phyloP scores from a whole-genome alignment of 1,140 invertebrate species.

The Macrobrachium nipponense region DNA sequence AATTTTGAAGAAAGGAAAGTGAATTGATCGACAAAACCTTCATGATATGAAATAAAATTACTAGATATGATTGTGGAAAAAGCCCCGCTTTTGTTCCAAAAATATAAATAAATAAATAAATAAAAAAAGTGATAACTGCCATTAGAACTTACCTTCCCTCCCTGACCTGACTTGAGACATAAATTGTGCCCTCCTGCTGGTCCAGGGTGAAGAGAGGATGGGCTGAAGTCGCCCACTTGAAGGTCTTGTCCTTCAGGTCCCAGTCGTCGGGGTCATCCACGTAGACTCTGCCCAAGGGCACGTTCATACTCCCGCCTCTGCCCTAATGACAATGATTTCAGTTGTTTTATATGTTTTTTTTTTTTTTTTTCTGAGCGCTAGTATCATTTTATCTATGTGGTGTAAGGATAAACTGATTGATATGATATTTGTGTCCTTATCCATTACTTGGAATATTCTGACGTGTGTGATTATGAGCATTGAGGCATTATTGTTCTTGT shows the following conservation, averaged over 20 bases:
- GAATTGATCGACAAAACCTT: too few relatives aligned
- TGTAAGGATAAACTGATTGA: background rate
- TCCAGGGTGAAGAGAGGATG: constrained; percentile 59
- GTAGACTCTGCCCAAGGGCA: constrained; percentile 88
- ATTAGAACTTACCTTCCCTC: constrained; percentile 47
- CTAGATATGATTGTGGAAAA: background rate
- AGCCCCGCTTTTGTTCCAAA: background rate
- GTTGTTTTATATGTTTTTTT: background rate
- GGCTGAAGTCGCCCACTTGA: constrained; percentile 67
- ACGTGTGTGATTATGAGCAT: background rate
- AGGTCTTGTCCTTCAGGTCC: constrained; percentile 90
- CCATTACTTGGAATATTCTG: background rate
- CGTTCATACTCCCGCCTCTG: constrained; percentile 78
- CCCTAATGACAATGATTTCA: background rate
- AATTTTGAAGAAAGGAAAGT: too few relatives aligned
- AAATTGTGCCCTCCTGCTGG: constrained; percentile 37
- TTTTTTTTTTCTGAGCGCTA: background rate
- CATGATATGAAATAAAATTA: too few relatives aligned
- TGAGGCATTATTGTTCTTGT: background rate
- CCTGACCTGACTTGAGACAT: constrained; percentile 44
- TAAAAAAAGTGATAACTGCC: background rate
- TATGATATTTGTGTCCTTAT: background rate
- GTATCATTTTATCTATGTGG: background rate
- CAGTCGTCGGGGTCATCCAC: constrained; percentile 93
- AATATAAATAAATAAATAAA: too few relatives aligned